Evolutionary conservation across 1,140 invertebrate genomes (phyloP), one percentile per base, ranked within the genome.

Genomic region (Leptestheria dahalacensis): DNA sequence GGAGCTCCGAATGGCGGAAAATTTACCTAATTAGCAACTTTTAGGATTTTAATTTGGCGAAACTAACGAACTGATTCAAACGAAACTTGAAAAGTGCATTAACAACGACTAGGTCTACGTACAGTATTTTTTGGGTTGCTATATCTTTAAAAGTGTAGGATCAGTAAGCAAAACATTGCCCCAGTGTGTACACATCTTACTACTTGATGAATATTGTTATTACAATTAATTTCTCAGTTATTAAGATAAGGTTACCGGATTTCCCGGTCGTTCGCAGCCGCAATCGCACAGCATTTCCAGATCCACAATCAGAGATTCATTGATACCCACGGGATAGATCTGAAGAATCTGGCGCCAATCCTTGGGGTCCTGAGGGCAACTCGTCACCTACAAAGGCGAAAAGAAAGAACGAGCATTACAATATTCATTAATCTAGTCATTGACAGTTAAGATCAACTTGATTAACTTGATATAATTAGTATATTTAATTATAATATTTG

Each of bases 291-390:
- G 72, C 78, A 95, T 86, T 67, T 92, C 83, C 59, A 97, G 69
- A 64, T 92, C 83, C 1, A 97, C 80, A 3, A 78, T 77, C 3
- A 97, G 74, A 67, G 80, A 83, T 71, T 97, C 94, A 61, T 88
- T 86, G 47, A 96, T 82, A 63, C 91, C 92, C 23, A 94, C 88
- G 1, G 92, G 92, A 74, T 92, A 92, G 63, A 97, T 95, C 56
- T 83, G 75, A 66, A 96, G 87, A 12, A 72, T 78, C 69, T 89
- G 85, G 24, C 79, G 82, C 83, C 88, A 91, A 64, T 91, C 82
- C 11, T 75, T 76, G 54, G 75, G 78, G 69, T 90, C 80, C 58
- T 78, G 73, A 3, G 82, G 85, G 70, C 86, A 94, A 65, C 79
- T 66, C 9, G 71, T 68, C 58, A 76, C 71, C 61, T 76, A 68